Evolutionary conservation across 2,888 invertebrate genomes (phyloP), one percentile per base, ranked within the genome.

Genomic region (Drosophila rubida): DNA sequence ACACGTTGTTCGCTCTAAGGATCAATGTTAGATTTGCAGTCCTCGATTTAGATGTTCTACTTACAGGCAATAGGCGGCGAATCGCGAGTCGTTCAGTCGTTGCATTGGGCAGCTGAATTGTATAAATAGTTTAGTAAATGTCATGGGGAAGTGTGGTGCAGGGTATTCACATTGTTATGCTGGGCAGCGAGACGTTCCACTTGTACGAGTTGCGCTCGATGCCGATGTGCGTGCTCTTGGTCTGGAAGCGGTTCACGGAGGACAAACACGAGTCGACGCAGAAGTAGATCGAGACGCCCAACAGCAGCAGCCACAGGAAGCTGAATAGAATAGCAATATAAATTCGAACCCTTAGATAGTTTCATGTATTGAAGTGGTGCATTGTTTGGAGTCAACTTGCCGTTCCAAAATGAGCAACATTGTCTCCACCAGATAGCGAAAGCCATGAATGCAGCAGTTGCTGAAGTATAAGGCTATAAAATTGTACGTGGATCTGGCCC

Each of bases 141-240:
- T n/a, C n/a, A n/a, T n/a, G n/a, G n/a, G n/a, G n/a, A 4, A 32
- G 1, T 44, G 14, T 19, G 3, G 19, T 19, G 9, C 8, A 42
- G 2, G 3, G n/a, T 50, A 57, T 13, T 60, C 9, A 92, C 61
- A 92, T 77, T 4, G 92, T 92, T 22, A 89, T 51, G 54, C 89
- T 89, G 1, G 92, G 90, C 35, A 91, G 64, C 0, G 91, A 87
- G 11, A 89, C 91, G 61, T 91, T 91, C 91, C 91, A 92, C 69
- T 87, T 90, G 60, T 91, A 88, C 14, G 87, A 90, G 66, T 92
- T 91, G 11, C 89, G 88, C 61, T 92, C 91, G 2, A 92, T 70
- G 9, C 91, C 87, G 13, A 92, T 85, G 5, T 91, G 91, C 0
- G 90, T 91, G 64, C 91, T 91, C 58, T 91, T 91, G 0, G 85